Evolutionary conservation across 2,113 vertebrate species (phyloP).

Genomic region (Pygoscelis adeliae): DNA sequence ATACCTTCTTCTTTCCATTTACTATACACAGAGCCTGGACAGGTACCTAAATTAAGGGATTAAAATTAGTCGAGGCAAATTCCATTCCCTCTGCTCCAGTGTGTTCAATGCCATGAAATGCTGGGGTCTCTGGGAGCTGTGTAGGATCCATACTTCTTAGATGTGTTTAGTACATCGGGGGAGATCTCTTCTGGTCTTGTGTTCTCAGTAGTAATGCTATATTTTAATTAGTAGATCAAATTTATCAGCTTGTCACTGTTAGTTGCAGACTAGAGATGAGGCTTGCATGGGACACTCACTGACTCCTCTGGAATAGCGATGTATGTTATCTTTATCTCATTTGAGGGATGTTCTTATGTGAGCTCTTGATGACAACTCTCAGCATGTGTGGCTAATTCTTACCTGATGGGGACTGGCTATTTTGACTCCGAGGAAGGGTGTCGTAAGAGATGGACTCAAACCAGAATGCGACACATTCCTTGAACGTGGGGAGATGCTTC

Average conservation of each 20-base stretch:
- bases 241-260: neutral
- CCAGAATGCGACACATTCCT: neutral
- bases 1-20: neutral
- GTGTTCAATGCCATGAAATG: neutral
- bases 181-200: neutral
- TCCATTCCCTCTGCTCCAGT: neutral
- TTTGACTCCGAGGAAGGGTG: neutral
- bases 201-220: neutral
- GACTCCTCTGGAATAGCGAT: neutral
- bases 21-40: neutral
- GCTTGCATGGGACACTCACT: neutral
- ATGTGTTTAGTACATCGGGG: neutral
- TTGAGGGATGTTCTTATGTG: neutral
- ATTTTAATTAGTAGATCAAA: neutral
- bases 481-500: neutral
- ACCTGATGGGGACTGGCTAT: neutral
- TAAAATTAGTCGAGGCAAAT: neutral
- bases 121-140: neutral
- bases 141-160: neutral
- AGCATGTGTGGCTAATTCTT: neutral
- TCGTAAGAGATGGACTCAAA: neutral
- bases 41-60: neutral
- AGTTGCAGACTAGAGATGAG: neutral
- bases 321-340: neutral
- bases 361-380: neutral